Evolutionary conservation across 1,140 invertebrate genomes (phyloP), one percentile per base, ranked within the genome.

Genomic region (Camponotus vicinus): DNA sequence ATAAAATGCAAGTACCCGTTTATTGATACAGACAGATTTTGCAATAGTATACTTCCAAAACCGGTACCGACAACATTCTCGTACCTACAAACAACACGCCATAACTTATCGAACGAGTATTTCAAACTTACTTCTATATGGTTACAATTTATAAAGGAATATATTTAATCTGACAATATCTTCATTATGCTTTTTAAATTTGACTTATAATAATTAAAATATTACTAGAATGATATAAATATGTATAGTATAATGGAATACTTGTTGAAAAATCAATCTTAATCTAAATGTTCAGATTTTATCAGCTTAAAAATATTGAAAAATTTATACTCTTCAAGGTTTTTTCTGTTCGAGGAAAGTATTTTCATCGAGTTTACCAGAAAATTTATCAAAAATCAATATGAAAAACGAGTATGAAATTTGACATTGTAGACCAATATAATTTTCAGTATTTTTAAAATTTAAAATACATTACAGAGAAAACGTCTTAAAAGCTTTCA

Each of bases 11-110:
- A 70, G 55, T 57, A 59, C 11, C 27, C 21, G 78, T 57, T 49
- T 42, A 66, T 80, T 70, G 66, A 80, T 52, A 70, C 34, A 9
- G 45, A 80, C 32, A 70, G 49, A 80, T 80, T 80, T 80, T 80
- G 49, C 64, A 70, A 42, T 45, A 66, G 32, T 42, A 77, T 21
- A n/a, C 18, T 21, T 61, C 55, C 49, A 42, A 45, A 85, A 85
- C 82, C 61, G 61, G 73, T 85, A 84, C 73, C 57, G 59, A 64
- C 45, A 34, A 52, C 34, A 40, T 77, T 64, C 37, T 77, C 59
- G 32, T 63, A 42, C 7, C 40, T 59, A 57, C 75, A 45, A 61
- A 63, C 59, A 52, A 64, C 18, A 76, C 34, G 59, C 59, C 27
- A 40, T 77, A 63, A 52, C n/a, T 76, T 45, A 18, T 21, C n/a